These are phyloP conservation scores for Oplegnathus fasciatus DNA, from an alignment of 2,113 vertebrate species.

Conservation along the genomic window DNA sequence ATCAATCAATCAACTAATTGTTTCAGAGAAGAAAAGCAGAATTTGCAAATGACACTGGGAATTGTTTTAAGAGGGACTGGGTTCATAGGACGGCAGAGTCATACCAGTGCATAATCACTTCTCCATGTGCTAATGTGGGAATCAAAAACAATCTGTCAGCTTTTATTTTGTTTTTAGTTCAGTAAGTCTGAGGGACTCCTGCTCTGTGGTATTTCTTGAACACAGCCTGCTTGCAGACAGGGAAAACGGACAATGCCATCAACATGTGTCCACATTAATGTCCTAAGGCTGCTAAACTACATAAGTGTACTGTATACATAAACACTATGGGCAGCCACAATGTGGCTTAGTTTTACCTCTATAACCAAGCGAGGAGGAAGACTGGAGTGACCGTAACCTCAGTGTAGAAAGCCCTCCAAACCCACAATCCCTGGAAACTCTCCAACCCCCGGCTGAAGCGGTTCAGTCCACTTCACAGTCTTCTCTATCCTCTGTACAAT, in stretches of 20 bases:
- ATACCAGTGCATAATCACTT: not conserved
- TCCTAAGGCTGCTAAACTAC: slow-evolving; percentile 36
- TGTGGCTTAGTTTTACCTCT: slow-evolving; percentile 75
- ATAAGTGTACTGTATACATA: slow-evolving; percentile 42
- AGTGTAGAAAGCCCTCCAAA: slow-evolving; percentile 73
- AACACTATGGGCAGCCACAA: slow-evolving; percentile 66
- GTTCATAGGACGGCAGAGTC: not conserved
- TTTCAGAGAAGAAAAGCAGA: not conserved
- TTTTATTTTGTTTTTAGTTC: slow-evolving; percentile 7
- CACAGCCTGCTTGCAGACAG: not conserved
- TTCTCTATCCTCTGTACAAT: slow-evolving; percentile 48
- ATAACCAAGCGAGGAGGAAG: slow-evolving; percentile 60
- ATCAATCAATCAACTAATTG: not conserved
- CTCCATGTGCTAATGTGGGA: not conserved
- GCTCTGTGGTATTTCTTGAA: slow-evolving; percentile 1
- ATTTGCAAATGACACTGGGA: not conserved
- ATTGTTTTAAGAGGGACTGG: not conserved
- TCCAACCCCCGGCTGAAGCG: slow-evolving; percentile 60
- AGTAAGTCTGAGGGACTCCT: slow-evolving; percentile 6
- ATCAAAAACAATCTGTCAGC: slow-evolving; percentile 8
- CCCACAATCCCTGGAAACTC: slow-evolving; percentile 79
- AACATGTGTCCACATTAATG: slow-evolving; percentile 40
- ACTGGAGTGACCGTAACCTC: slow-evolving; percentile 80
- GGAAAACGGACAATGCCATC: not conserved
- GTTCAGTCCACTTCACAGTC: slow-evolving; percentile 65